Evolutionary conservation across 1,140 invertebrate species (phyloP).

Genomic region (Oppia nitens): DNA sequence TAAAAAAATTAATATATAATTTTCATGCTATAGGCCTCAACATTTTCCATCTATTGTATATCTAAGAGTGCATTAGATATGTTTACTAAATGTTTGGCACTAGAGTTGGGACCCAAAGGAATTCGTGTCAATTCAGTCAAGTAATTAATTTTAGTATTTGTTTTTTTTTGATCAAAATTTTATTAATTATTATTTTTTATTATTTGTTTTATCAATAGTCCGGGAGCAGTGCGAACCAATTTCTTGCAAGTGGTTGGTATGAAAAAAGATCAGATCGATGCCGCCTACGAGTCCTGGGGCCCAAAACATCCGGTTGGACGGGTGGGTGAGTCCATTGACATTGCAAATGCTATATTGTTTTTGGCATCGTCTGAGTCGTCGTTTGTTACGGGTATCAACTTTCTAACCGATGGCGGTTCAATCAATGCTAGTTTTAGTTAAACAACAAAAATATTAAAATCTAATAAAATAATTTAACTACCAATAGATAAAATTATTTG

Average conservation of each 20-base stretch:
- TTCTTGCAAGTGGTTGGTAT: not conserved
- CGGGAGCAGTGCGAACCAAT: conserved; percentile 1
- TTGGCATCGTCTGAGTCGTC: too few relatives aligned
- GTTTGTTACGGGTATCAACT: too few relatives aligned
- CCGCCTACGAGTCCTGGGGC: too few relatives aligned
- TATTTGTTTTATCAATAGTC: not conserved
- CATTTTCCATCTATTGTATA: conserved; percentile 27
- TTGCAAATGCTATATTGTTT: too few relatives aligned
- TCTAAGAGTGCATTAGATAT: conserved; percentile 44
- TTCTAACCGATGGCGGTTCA: too few relatives aligned
- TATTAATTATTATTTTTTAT: not conserved
- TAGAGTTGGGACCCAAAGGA: conserved; percentile 26
- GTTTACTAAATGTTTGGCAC: too few relatives aligned
- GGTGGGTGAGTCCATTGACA: too few relatives aligned
- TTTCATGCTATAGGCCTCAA: too few relatives aligned
- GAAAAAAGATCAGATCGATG: not conserved
- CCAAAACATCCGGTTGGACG: too few relatives aligned
- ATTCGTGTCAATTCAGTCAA: conserved; percentile 51
- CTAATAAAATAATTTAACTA: conserved; percentile 43
- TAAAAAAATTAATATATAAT: conserved; percentile 28
- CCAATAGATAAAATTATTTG: conserved; percentile 63
- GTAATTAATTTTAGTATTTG: too few relatives aligned
- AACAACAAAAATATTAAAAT: conserved; percentile 53
- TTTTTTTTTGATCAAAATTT: too few relatives aligned
- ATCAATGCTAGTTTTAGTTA: too few relatives aligned